These are phyloP conservation scores for Crocodylus rhombifer DNA, from an alignment of 2,797 vertebrate species.

Conservation along the genomic window DNA sequence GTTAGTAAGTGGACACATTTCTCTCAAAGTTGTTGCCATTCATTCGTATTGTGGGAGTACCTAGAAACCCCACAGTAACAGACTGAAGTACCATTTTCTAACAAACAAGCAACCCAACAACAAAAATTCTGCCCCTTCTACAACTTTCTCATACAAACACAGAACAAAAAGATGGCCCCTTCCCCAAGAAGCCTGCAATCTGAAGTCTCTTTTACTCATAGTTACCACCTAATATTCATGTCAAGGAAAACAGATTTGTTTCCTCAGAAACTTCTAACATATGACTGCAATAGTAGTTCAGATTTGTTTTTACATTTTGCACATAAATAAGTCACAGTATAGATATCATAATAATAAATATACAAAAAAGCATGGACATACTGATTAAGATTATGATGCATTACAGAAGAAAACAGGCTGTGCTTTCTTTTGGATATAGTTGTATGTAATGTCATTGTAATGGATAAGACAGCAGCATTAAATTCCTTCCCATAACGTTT, in stretches of 20 bases:
- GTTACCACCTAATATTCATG: no score
- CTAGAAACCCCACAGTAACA: background rate
- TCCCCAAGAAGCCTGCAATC: no score
- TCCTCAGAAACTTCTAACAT: background rate
- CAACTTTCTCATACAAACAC: no score
- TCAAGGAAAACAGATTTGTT: background rate
- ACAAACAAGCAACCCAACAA: no score
- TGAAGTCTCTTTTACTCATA: no score
- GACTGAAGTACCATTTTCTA: no score
- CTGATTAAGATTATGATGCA: background rate
- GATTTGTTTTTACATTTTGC: background rate
- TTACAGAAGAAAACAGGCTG: background rate
- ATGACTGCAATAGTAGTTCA: background rate
- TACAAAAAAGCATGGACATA: background rate
- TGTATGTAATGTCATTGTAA: background rate
- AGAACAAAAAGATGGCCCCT: no score
- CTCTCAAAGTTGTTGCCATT: background rate
- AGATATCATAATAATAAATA: fast-evolving
- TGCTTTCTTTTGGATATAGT: background rate
- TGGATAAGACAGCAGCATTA: background rate
- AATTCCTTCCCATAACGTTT: background rate
- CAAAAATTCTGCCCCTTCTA: no score
- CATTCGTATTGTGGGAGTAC: background rate
- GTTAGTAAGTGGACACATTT: background rate
- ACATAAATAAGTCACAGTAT: background rate